phyloP scores from a whole-genome alignment of 2,113 vertebrate species.

The Gambusia holbrooki region DNA sequence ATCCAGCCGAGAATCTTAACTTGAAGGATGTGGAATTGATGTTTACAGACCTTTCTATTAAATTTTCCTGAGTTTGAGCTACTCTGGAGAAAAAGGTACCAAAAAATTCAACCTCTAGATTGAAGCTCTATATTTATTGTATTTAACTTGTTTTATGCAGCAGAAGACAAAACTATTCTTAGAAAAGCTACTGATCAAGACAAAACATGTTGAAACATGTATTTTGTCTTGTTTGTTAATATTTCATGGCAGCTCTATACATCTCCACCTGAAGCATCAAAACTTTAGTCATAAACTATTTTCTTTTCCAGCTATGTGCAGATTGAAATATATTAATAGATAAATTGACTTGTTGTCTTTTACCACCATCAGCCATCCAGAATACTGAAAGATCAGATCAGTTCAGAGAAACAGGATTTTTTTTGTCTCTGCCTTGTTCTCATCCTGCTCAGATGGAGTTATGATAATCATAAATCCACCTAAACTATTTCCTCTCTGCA shows the following conservation, averaged over 20 bases:
- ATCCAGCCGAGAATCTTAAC: too few relatives aligned
- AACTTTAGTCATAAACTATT: background rate
- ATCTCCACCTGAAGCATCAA: background rate
- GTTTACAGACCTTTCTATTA: too few relatives aligned
- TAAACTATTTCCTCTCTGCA: conserved; percentile 40
- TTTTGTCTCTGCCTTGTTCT: conserved; percentile 37
- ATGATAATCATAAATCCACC: conserved; percentile 61
- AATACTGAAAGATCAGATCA: conserved; percentile 35
- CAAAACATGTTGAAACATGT: too few relatives aligned
- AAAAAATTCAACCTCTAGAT: too few relatives aligned
- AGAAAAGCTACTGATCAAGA: background rate
- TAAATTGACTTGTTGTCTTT: conserved; percentile 23
- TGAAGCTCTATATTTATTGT: too few relatives aligned
- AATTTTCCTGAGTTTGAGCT: too few relatives aligned
- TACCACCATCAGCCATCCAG: conserved; percentile 9
- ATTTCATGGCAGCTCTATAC: conserved; percentile 16
- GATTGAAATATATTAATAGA: conserved; percentile 27
- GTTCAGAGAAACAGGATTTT: conserved; percentile 8
- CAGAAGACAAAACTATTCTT: too few relatives aligned
- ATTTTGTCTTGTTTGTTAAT: conserved; percentile 4
- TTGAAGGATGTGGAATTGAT: too few relatives aligned
- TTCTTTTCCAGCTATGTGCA: background rate
- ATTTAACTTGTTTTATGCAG: too few relatives aligned
- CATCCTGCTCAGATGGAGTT: conserved; percentile 51
- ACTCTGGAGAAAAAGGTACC: too few relatives aligned